A percentile compares a stretch with the other conserved stretches of the same genome.
These are phyloP conservation scores for Botia kubotai DNA, from an alignment of 2,797 vertebrate species.

Conservation along the genomic window DNA sequence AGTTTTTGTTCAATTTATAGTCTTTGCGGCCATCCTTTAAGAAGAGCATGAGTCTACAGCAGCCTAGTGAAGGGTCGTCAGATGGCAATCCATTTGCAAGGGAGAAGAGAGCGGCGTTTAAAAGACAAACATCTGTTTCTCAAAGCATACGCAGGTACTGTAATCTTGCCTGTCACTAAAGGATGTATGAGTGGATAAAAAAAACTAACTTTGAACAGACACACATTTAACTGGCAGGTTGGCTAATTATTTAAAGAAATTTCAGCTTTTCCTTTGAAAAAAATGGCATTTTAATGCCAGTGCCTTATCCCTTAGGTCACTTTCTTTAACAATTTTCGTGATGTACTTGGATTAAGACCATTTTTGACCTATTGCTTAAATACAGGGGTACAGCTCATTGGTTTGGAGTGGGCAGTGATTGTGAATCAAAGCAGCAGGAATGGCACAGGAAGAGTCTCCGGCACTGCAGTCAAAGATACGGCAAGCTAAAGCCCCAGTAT, in stretches of 20 bases:
- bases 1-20: constrained; percentile 66
- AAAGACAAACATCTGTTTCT: constrained; percentile 88
- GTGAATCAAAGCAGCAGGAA: constrained; percentile 87
- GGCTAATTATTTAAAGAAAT: not conserved
- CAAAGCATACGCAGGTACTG: constrained; percentile 89
- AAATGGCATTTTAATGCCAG: not conserved
- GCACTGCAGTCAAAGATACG: constrained; percentile 86
- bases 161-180: constrained; percentile 65
- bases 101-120: constrained; percentile 75
- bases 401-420: constrained; percentile 91
- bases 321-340: not conserved
- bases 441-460: constrained; percentile 86
- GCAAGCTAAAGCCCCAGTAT: constrained; percentile 86
- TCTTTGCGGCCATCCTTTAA: constrained; percentile 78
- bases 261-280: not conserved
- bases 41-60: constrained; percentile 83
- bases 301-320: not conserved
- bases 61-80: constrained; percentile 61
- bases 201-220: no score
- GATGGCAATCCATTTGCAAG: constrained; percentile 63
- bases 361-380: constrained; percentile 4
- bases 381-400: constrained; percentile 89
- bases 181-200: no score
- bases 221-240: not conserved
- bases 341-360: not conserved